phyloP scores from a whole-genome alignment of 2,113 vertebrate species.

The Pygoscelis antarcticus region DNA sequence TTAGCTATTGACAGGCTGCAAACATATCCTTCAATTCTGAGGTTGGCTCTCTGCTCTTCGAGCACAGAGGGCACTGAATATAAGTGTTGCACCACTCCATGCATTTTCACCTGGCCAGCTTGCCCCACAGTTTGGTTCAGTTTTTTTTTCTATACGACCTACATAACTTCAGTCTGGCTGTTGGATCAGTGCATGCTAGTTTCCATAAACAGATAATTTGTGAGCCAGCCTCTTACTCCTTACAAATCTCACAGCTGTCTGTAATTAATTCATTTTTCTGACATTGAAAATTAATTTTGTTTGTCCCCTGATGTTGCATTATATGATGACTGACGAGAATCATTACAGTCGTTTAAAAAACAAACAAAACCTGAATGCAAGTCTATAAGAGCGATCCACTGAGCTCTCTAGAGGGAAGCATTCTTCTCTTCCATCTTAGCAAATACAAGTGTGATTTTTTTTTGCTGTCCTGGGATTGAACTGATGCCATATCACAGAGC shows the following conservation, averaged over 20 bases:
- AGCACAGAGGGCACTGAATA: neutral
- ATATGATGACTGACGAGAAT: slow-evolving; percentile 9
- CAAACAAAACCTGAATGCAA: neutral
- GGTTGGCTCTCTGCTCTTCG: neutral
- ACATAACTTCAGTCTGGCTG: neutral
- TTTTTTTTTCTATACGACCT: neutral
- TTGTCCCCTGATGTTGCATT: neutral
- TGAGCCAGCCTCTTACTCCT: neutral
- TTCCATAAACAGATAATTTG: neutral
- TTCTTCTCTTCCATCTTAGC: neutral
- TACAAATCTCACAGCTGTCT: neutral
- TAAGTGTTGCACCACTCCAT: neutral
- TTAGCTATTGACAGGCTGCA: neutral
- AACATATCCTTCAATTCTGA: neutral
- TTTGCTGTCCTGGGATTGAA: neutral
- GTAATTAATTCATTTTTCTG: slow-evolving; percentile 6
- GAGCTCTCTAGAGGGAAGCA: neutral
- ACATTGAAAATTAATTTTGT: slow-evolving; percentile 19
- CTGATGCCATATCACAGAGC: neutral
- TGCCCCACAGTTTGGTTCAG: neutral
- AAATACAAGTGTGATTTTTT: neutral
- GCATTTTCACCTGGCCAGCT: neutral
- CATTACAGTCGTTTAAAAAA: neutral
- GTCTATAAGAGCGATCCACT: neutral
- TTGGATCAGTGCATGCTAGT: neutral